Base-by-base conservation (phyloP, 2,797 vertebrate genomes). In the Oreortyx pictus region DNA sequence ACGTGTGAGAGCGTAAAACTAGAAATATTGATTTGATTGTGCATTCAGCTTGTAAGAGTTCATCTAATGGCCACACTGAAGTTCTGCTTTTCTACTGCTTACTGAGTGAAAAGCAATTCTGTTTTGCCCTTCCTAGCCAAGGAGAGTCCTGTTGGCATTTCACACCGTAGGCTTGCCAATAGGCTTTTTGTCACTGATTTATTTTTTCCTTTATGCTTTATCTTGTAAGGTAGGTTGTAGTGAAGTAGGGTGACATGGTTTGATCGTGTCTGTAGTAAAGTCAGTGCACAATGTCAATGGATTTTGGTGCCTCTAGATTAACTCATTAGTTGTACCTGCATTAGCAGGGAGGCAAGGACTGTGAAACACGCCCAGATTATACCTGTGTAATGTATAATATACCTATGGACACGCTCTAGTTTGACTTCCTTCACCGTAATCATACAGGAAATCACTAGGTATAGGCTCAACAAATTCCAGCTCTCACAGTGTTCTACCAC, bases 111-210 rank as follows among this genome's bases (percentile, higher is more conserved):
- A 90, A 77, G 11, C 59, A 82, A 7, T 62, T 93, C 68, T 78
- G 35, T 68, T 68, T 52, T 47, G 31, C n/a, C 68, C 50, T 80
- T 87, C 33, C 52, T 84, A 60, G 43, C 33, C 65, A 86, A 65
- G 79, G 76, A 54, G 50, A 31, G 57, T 85, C 70, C 65, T 87
- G 82, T 72, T 85, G 59, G 7, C 66, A 75, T 92, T 92, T 92
- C 71, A 86, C 27, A 56, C 39, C 18, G 14, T 23, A 33, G 57
- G 7, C 52, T 76, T 91, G 19, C 74, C 31, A 43, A 49, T 2
- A 67, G 19, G 33, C 4, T 19, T n/a, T 91, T 94, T 1, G 2
- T n/a, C 23, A 62, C 0, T 65, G 44, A 43, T 82, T 44, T n/a
- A 5, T 17, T 22, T 6, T 47, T 23, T 29, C 39, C 72, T 54